phyloP scores from a whole-genome alignment of 2,888 invertebrate genomes.

The Ellobium chinense region DNA sequence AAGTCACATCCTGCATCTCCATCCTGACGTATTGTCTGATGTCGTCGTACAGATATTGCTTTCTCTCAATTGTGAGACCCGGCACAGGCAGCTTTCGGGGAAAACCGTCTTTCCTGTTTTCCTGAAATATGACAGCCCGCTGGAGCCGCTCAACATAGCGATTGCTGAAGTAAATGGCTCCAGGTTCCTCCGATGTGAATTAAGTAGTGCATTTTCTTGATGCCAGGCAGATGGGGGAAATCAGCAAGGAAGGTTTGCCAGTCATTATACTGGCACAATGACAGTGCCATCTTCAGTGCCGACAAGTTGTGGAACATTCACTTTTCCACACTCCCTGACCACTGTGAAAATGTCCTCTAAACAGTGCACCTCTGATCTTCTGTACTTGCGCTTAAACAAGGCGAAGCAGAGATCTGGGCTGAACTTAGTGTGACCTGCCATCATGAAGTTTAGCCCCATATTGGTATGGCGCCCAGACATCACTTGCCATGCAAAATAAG shows the following conservation, averaged over 20 bases:
- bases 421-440: slow-evolving; percentile 49
- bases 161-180: not conserved
- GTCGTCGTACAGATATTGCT: not conserved
- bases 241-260: slow-evolving; percentile 37
- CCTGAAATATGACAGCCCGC: not conserved
- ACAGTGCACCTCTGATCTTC: slow-evolving; percentile 29
- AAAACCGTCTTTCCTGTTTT: not conserved
- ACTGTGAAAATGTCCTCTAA: slow-evolving; percentile 38
- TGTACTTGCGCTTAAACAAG: slow-evolving; percentile 45
- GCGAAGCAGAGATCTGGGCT: too few relatives aligned
- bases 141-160: not conserved
- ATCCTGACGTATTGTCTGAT: not conserved
- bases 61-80: not conserved
- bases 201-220: not conserved
- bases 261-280: slow-evolving; percentile 40
- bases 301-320: slow-evolving; percentile 48
- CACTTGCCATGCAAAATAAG: slow-evolving; percentile 37
- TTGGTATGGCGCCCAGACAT: slow-evolving; percentile 29
- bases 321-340: slow-evolving; percentile 24
- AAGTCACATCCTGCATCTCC: not conserved
- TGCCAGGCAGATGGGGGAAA: not conserved
- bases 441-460: slow-evolving; percentile 36
- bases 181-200: not conserved
- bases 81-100: not conserved
- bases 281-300: slow-evolving; percentile 42